Conservation (phyloP, 1,140 invertebrate species). For the Zeugodacus cucurbitae region DNA sequence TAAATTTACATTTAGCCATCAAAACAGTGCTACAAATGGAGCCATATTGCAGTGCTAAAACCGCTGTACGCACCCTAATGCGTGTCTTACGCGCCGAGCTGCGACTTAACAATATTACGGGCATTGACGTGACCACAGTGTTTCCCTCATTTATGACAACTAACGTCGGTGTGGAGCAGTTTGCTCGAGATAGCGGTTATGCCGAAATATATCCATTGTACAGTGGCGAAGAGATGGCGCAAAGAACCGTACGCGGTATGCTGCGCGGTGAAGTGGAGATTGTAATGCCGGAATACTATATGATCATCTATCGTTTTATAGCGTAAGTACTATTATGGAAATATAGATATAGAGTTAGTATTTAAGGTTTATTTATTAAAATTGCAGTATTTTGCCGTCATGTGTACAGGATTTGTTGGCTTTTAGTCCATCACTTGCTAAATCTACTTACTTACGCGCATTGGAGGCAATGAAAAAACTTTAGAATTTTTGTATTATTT, state of each 20-base stretch:
- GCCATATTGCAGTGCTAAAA: conserved; percentile 81
- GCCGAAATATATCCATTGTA: neutral
- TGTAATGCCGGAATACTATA: neutral
- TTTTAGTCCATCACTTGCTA: neutral
- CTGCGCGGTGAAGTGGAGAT: conserved; percentile 2
- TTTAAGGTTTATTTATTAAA: neutral
- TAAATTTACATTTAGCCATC: no score
- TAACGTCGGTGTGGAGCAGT: neutral
- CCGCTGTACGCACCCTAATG: conserved; percentile 77
- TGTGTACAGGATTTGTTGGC: neutral
- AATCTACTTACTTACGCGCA: no score
- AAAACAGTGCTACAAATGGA: no score
- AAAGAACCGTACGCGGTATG: conserved; percentile 20
- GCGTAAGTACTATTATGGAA: neutral
- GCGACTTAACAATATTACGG: neutral
- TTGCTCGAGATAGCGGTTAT: neutral
- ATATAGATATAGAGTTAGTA: neutral
- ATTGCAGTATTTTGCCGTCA: neutral
- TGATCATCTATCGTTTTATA: neutral
- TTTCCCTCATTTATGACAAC: conserved; percentile 41
- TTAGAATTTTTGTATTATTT: neutral
- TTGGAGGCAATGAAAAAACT: neutral
- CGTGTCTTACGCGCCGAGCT: conserved; percentile 69
- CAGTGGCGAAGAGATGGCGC: neutral
- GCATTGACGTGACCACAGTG: conserved; percentile 20